phyloP scores from a whole-genome alignment of 2,113 vertebrate species.

The Okapia johnstoni region DNA sequence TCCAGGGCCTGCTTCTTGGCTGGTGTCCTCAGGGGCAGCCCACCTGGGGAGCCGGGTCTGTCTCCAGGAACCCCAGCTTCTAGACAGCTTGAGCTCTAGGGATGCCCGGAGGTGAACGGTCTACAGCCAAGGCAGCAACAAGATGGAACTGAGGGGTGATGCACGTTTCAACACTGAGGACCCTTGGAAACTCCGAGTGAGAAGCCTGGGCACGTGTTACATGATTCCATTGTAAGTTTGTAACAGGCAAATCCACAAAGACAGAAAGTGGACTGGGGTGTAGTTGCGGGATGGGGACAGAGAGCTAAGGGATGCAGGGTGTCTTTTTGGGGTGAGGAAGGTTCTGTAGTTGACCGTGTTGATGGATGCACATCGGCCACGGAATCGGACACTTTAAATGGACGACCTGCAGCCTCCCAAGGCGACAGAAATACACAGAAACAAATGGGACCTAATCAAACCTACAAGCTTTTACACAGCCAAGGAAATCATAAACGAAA shows the following conservation, averaged over 20 bases:
- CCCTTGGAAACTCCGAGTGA: background rate
- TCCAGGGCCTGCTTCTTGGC: background rate
- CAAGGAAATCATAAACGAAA: background rate
- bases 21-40: background rate
- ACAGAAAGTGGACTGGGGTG: background rate
- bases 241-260: background rate
- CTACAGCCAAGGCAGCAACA: fast-evolving
- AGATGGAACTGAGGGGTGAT: fast-evolving
- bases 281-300: background rate
- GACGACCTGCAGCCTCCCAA: background rate
- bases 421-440: background rate
- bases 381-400: background rate
- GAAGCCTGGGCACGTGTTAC: background rate
- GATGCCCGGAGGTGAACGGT: fast-evolving
- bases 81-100: background rate
- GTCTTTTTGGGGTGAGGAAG: background rate
- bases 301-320: background rate
- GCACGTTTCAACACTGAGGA: fast-evolving
- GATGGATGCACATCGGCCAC: background rate
- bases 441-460: background rate
- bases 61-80: background rate
- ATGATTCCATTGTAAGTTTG: background rate
- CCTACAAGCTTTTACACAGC: background rate
- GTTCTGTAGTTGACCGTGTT: background rate
- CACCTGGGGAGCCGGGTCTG: background rate